Evolutionary conservation across 2,888 invertebrate species (phyloP), one percentile per base, ranked within the genome.

Genomic region (Galerucella calmariensis): DNA sequence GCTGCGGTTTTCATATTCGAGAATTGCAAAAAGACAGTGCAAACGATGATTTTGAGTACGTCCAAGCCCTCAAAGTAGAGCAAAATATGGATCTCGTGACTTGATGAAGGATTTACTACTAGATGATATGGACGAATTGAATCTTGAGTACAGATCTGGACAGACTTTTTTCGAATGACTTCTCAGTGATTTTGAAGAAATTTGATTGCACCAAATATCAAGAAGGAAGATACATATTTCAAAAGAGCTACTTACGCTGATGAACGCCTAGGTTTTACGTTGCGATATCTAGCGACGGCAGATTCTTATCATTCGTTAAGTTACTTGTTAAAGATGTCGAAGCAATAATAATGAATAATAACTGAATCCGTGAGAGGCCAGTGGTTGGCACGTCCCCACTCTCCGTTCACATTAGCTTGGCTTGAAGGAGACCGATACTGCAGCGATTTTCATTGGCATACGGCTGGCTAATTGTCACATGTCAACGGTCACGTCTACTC

Each of bases 271-370:
- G 72, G 67, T 35, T 67, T 72, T 53, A 72, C 74, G 35, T 65
- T 74, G 67, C 74, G 74, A 56, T 71, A 71, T 68, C 56, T 70
- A 48, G 70, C 51, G 46, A 63, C 24, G 9, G 71, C 27, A 59
- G 67, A 74, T 62, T 74, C 61, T n/a, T 67, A 67, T 59, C 71
- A 67, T 56, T 74, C 67, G 35, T 63, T 59, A 71, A 71, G 51
- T 24, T 71, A 74, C 63, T 53, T 46, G 44, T 72, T 75, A 67
- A 71, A 75, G 53, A 75, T 75, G 58, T 67, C 67, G 53, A 73
- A 56, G 4, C 27, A 27, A 27, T 27, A 2, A 27, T 27, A 4
- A 4, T 27, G 27, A 27, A 27, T 27, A 27, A 27, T 4, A 27
- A 27, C 27, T 27, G 27, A 27, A 27, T 2, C 2, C 27, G 27